These are phyloP conservation scores for Buphagus erythrorhynchus DNA, from an alignment of 2,797 vertebrate genomes.

Conservation along the genomic window DNA sequence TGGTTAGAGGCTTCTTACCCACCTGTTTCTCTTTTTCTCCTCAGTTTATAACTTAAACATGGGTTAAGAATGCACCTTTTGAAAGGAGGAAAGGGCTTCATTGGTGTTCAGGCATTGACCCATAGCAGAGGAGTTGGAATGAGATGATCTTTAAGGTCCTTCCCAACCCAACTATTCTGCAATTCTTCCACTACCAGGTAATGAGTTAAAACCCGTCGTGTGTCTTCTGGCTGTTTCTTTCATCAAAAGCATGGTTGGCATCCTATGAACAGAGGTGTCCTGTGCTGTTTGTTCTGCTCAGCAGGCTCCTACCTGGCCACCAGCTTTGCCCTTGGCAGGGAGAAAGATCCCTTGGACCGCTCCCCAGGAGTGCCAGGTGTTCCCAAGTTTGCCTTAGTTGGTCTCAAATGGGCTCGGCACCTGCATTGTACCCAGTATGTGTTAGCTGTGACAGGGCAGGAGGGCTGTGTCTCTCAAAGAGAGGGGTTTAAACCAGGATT, in stretches of 20 bases:
- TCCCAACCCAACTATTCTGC: background rate
- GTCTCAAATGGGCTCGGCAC: background rate
- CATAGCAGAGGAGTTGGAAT: background rate
- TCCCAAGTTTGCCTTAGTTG: accelerated
- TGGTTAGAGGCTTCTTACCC: background rate
- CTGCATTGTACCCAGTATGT: background rate
- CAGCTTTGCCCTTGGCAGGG: background rate
- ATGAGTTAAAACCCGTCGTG: background rate
- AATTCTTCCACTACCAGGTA: background rate
- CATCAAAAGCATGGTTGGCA: background rate
- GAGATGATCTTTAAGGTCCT: background rate
- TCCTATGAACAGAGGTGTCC: background rate
- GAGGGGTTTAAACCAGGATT: background rate
- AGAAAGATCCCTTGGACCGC: background rate
- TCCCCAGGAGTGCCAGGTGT: background rate
- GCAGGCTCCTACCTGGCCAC: background rate
- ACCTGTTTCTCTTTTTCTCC: background rate
- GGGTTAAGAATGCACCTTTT: background rate
- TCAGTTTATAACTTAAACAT: background rate
- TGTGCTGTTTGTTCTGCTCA: background rate
- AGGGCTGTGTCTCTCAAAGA: background rate
- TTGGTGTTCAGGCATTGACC: background rate
- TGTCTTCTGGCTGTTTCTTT: background rate
- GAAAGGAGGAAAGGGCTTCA: background rate
- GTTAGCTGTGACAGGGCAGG: background rate